phyloP scores from a whole-genome alignment of 2,113 vertebrate genomes.

The Ailurus styani region DNA sequence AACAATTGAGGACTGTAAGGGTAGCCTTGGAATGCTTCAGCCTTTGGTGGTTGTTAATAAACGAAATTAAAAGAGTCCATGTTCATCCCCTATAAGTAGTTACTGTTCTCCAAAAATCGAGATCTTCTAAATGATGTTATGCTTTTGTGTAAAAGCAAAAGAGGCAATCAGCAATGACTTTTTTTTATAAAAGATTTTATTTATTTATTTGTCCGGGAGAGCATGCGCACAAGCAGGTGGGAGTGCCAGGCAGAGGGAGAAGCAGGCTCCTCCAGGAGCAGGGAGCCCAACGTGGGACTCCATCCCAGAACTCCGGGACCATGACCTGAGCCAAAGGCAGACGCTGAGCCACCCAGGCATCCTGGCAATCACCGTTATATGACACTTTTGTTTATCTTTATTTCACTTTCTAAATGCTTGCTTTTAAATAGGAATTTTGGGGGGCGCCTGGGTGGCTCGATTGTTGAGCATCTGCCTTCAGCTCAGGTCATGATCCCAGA shows the following conservation, averaged over 20 bases:
- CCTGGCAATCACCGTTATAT: neutral
- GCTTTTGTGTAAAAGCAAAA: slow-evolving; percentile 32
- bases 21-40: slow-evolving; percentile 27
- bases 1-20: neutral
- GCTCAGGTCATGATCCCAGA: too few relatives aligned
- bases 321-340: too few relatives aligned
- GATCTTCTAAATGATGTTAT: neutral
- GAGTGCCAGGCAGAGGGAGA: too few relatives aligned
- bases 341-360: too few relatives aligned
- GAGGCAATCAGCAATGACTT: neutral
- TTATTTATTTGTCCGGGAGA: too few relatives aligned
- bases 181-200: too few relatives aligned
- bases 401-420: slow-evolving; percentile 9
- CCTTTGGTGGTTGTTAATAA: slow-evolving; percentile 25
- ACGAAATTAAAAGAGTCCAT: neutral
- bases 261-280: too few relatives aligned
- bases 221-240: too few relatives aligned
- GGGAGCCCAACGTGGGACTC: too few relatives aligned
- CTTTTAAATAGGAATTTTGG: neutral
- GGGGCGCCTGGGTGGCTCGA: neutral
- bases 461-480: too few relatives aligned
- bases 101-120: slow-evolving; percentile 20
- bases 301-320: too few relatives aligned
- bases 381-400: neutral
- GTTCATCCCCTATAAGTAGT: neutral